Evolutionary conservation across 2,888 invertebrate genomes (phyloP).

Genomic region (Acanthoscelides obtectus): DNA sequence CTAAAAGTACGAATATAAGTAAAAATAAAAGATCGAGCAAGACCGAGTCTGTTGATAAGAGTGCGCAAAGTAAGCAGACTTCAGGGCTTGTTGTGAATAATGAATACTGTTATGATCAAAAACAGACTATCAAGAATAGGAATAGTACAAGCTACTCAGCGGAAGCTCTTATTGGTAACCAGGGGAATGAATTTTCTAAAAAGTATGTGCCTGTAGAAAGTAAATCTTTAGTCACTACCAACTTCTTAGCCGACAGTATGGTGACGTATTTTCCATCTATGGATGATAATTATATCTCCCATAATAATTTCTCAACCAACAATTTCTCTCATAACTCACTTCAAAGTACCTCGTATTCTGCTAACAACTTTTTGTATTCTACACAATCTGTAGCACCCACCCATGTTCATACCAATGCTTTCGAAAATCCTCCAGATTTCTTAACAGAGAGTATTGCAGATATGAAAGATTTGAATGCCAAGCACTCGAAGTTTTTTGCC

Average conservation of each 20-base stretch:
- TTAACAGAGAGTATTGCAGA: slow-evolving; percentile 12
- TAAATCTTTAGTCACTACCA: slow-evolving; percentile 33
- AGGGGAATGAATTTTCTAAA: slow-evolving; percentile 23
- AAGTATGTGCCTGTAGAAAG: slow-evolving; percentile 30
- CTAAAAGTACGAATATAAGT: slow-evolving; percentile 16
- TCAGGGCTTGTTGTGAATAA: not conserved
- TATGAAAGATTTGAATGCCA: slow-evolving; percentile 11
- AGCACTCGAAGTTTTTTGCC: slow-evolving; percentile 11
- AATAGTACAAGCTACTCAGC: slow-evolving; percentile 41
- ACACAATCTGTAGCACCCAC: slow-evolving; percentile 34
- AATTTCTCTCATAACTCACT: slow-evolving; percentile 36
- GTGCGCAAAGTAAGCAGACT: not conserved
- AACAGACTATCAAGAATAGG: not conserved
- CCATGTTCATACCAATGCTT: slow-evolving; percentile 35
- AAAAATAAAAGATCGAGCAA: slow-evolving; percentile 18
- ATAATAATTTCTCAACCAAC: slow-evolving; percentile 37
- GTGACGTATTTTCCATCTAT: slow-evolving; percentile 43
- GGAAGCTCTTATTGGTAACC: slow-evolving; percentile 44
- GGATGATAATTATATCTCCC: slow-evolving; percentile 41
- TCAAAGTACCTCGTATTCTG: slow-evolving; percentile 35
- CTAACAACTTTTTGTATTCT: slow-evolving; percentile 37
- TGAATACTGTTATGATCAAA: not conserved
- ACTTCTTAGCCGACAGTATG: slow-evolving; percentile 41
- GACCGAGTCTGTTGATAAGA: slow-evolving; percentile 7
- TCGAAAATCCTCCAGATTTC: slow-evolving; percentile 26